A percentile compares a stretch with the other conserved stretches of the same genome.
These are phyloP conservation scores for Eulemur coronatus DNA, from an alignment of 2,797 vertebrate species.

Conservation along the genomic window DNA sequence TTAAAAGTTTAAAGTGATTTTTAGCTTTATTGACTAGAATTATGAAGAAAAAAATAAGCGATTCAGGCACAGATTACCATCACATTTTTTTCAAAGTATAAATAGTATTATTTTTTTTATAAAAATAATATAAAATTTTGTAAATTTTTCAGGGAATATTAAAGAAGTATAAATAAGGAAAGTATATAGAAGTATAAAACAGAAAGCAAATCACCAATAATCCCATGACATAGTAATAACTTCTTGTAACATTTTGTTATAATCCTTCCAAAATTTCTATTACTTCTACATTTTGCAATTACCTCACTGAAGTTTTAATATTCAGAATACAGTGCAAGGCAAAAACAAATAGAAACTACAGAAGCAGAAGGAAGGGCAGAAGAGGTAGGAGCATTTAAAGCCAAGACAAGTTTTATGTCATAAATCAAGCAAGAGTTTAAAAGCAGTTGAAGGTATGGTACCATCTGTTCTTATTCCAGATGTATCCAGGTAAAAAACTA, in stretches of 20 bases:
- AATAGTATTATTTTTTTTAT: not conserved
- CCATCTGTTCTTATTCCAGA: not conserved
- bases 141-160: not conserved
- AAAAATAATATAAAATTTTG: not conserved
- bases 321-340: not conserved
- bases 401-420: not conserved
- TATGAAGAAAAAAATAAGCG: not conserved
- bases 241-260: not conserved
- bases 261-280: not conserved
- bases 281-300: not conserved
- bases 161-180: not conserved
- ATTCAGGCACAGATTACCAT: not conserved
- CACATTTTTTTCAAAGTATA: not conserved
- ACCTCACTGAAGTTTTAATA: not conserved
- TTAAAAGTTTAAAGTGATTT: not conserved
- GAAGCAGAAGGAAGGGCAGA: slow-evolving; percentile 20
- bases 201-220: not conserved
- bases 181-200: not conserved
- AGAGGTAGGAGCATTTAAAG: not conserved
- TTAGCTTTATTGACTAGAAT: not conserved
- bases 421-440: slow-evolving; percentile 43
- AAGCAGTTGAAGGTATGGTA: not conserved
- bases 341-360: not conserved
- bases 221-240: not conserved
- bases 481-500: not conserved